phyloP scores from a whole-genome alignment of 92 coral and sea anemone genomes.

The Micromussa lordhowensis region DNA sequence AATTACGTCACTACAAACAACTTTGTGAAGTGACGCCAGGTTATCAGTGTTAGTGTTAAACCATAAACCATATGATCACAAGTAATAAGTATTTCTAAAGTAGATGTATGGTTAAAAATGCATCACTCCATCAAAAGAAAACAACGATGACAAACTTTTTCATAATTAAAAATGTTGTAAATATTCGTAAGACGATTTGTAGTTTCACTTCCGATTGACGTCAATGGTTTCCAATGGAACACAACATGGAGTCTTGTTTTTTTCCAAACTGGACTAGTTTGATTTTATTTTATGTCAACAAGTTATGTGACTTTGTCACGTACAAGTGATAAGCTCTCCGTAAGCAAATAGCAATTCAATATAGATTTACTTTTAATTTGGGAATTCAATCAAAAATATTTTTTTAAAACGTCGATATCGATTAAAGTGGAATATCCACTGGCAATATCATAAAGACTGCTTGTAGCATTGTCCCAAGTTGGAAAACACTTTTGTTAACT shows the following conservation, averaged over 20 bases:
- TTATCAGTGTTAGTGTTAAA: neutral
- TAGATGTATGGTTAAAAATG: neutral
- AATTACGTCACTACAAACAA: neutral
- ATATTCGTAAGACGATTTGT: neutral
- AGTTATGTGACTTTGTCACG: slow-evolving; percentile 13
- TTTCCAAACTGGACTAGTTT: neutral
- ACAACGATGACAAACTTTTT: neutral
- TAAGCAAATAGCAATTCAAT: neutral
- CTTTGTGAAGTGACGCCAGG: neutral
- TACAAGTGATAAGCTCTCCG: neutral
- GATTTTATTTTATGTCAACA: slow-evolving; percentile 17
- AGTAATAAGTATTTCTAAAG: neutral
- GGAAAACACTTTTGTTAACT: neutral
- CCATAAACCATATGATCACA: neutral
- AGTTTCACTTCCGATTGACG: slow-evolving; percentile 29
- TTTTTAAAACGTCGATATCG: neutral
- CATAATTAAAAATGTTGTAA: neutral
- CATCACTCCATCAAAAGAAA: neutral
- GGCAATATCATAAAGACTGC: neutral
- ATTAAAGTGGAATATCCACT: neutral
- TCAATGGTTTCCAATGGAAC: slow-evolving; percentile 8
- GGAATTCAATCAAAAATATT: neutral
- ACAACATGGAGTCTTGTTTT: slow-evolving; percentile 7
- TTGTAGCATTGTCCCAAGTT: neutral
- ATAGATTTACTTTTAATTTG: neutral